Percentiles rank a stretch among this genome's conserved stretches.
These are phyloP conservation scores for Chironex yamaguchii DNA, from an alignment of 30 jellyfish, hydroid and myxozoan species.

Conservation along the genomic window DNA sequence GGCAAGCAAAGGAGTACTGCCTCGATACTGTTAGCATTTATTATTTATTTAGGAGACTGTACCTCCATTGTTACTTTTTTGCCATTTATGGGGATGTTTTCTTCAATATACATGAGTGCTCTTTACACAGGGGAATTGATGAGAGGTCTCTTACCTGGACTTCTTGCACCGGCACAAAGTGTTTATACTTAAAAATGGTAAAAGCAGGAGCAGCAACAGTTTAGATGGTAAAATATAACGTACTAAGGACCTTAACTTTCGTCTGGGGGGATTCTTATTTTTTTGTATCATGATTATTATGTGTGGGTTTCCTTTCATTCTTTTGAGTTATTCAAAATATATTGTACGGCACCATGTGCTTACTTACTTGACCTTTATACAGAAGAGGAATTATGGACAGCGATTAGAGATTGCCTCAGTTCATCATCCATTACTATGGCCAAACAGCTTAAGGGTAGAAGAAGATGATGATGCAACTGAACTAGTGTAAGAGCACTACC, in stretches of 20 bases:
- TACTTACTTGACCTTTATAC: conserved; percentile 26
- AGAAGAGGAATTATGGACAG: no score
- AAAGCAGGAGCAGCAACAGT: conserved; percentile 7
- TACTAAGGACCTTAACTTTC: conserved; percentile 62
- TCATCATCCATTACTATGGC: no score
- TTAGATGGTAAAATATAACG: no score
- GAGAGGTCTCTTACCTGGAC: conserved; percentile 92
- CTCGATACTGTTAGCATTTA: conserved; percentile 67
- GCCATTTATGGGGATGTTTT: conserved; percentile 95
- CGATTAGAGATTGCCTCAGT: no score
- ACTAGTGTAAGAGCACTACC: background rate
- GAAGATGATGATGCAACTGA: background rate
- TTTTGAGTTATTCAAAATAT: conserved; percentile 18
- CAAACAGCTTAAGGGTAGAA: no score
- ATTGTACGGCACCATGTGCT: conserved; percentile 54
- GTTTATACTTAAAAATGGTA: conserved; percentile 30
- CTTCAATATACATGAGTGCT: conserved; percentile 83
- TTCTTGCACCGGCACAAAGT: conserved; percentile 92
- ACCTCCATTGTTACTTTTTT: conserved; percentile 94
- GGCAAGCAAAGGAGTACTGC: conserved; percentile 85
- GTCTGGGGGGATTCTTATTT: conserved; percentile 67
- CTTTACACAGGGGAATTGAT: conserved; percentile 87
- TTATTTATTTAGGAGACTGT: conserved; percentile 92
- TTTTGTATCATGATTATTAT: conserved; percentile 73
- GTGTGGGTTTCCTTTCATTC: conserved; percentile 80